phyloP scores from a whole-genome alignment of 2,888 invertebrate genomes.

The Muschampia plurimacula region DNA sequence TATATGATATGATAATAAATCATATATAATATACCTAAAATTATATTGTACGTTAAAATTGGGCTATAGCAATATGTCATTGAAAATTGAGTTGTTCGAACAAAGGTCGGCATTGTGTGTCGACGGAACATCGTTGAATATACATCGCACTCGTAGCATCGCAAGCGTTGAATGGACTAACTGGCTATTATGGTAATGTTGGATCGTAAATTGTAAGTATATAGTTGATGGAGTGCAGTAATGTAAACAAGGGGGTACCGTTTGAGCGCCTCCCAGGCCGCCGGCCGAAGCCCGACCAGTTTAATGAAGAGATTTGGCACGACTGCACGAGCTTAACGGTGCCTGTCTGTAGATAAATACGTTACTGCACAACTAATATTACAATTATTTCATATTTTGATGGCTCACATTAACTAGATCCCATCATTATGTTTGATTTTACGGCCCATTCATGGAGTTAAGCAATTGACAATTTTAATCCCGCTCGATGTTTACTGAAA shows the following conservation, averaged over 20 bases:
- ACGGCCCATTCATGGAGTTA: slow-evolving; percentile 8
- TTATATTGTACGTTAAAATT: slow-evolving; percentile 16
- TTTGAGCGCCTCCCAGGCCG: slow-evolving; percentile 54
- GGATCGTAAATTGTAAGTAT: slow-evolving; percentile 46
- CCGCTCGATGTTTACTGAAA: slow-evolving; percentile 7
- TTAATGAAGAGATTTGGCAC: slow-evolving; percentile 84
- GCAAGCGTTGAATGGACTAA: slow-evolving; percentile 45
- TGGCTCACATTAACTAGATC: slow-evolving; percentile 10
- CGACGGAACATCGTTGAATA: slow-evolving; percentile 29
- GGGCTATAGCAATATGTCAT: slow-evolving; percentile 20
- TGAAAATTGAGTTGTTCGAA: slow-evolving; percentile 28
- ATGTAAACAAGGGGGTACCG: slow-evolving; percentile 70
- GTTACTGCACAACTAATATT: slow-evolving; percentile 47
- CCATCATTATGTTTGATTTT: slow-evolving; percentile 19
- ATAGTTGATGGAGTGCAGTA: slow-evolving; percentile 48
- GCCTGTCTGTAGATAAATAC: slow-evolving; percentile 65
- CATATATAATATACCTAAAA: not conserved
- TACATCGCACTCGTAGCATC: slow-evolving; percentile 15
- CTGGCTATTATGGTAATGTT: slow-evolving; percentile 49
- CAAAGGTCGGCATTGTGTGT: slow-evolving; percentile 29
- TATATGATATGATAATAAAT: slow-evolving; percentile 25
- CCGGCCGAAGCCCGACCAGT: slow-evolving; percentile 65
- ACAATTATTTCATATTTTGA: slow-evolving; percentile 24
- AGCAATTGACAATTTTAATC: not conserved
- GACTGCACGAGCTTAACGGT: slow-evolving; percentile 76